Evolutionary conservation across 2,113 vertebrate genomes (phyloP), one percentile per base, ranked within the genome.

Genomic region (Pterocles gutturalis): DNA sequence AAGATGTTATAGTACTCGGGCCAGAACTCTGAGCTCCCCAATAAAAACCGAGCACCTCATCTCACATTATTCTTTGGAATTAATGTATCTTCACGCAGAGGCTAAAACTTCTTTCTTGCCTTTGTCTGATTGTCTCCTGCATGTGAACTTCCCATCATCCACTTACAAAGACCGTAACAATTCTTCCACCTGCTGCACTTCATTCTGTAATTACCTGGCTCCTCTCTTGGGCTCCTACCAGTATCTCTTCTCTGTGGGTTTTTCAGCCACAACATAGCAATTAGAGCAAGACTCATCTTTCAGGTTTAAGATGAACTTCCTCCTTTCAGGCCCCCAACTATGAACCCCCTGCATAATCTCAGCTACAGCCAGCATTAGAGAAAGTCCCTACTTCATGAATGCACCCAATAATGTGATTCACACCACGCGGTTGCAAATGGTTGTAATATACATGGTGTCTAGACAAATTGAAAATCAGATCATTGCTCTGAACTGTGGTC

Each of bases 111-210:
- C 26, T 57, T 71, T 13, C 19, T 58, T 90, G 49, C 21, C n/a
- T 8, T 41, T 57, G 26, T n/a, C 18, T 15, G 2, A 1, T 13
- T 41, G 19, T 38, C 9, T 76, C 41, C 72, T 36, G 33, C 29
- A 6, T 19, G 49, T 22, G 55, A 84, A 38, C 25, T 89, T 41
- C 49, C 31, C 65, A 18, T 8, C 65, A 14, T 4, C 21, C 15
- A 46, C 17, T 64, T 31, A 51, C 60, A 46, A 66, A 75, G 65
- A 28, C 14, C 2, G 0, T n/a, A 13, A 17, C 8, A 1, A 14
- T 61, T 55, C 33, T 67, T 60, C 38, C 81, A 66, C 54, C 75
- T 65, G 78, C 73, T 57, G 38, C 49, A 18, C 22, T 38, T 75
- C 8, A 0, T 41, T 53, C 67, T 38, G 62, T 76, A 28, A 4